Evolutionary conservation across 2,797 vertebrate species (phyloP).

Genomic region (Propithecus deckenii): DNA sequence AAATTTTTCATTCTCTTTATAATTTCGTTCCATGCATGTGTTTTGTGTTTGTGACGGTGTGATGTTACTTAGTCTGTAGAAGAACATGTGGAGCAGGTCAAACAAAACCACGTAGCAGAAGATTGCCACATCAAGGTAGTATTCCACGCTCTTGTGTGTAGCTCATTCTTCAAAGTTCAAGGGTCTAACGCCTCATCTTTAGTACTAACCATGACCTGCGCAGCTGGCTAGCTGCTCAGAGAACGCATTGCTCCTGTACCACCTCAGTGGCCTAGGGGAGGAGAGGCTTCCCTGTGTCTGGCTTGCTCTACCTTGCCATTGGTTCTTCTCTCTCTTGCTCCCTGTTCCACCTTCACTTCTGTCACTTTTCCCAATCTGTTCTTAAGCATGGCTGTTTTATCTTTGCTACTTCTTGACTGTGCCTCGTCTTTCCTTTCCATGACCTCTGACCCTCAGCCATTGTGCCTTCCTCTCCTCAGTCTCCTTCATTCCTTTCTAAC

Average conservation of each 20-base stretch:
- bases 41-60: conserved; percentile 92
- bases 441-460: not conserved
- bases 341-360: not conserved
- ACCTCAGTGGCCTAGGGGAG: not conserved
- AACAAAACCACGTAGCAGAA: conserved; percentile 94
- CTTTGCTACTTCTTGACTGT: not conserved
- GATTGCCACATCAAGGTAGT: conserved; percentile 97
- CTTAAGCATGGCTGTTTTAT: not conserved
- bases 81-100: conserved; percentile 95
- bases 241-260: not conserved
- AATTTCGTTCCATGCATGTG: conserved; percentile 94
- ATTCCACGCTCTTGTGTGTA: conserved; percentile 81
- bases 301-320: not conserved
- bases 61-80: conserved; percentile 97
- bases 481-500: not conserved
- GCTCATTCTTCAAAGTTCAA: conserved; percentile 81
- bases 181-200: conserved; percentile 79
- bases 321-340: not conserved
- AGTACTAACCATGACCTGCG: conserved; percentile 73
- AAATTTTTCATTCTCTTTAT: conserved; percentile 85
- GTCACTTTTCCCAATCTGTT: not conserved
- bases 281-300: not conserved
- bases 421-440: not conserved
- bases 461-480: not conserved
- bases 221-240: not conserved